Percentiles rank a stretch among this genome's conserved stretches.
These are phyloP conservation scores for Mormyrops boulengeri DNA, from an alignment of 2,797 vertebrate species.

Conservation along the genomic window DNA sequence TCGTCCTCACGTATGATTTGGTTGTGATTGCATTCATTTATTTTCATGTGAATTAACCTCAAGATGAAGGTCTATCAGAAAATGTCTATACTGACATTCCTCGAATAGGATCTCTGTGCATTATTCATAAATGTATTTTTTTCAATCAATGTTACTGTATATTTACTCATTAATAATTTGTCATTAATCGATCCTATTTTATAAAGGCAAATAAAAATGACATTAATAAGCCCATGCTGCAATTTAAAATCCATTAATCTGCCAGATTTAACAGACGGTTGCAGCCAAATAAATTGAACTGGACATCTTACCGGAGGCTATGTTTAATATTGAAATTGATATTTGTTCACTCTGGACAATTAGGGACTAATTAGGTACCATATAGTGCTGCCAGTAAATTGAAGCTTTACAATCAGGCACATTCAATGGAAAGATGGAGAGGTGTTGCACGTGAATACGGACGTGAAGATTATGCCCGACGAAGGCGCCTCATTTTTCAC, in stretches of 20 bases:
- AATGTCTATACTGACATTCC: neutral
- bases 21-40: neutral
- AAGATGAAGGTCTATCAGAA: neutral
- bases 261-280: neutral
- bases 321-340: conserved; percentile 2
- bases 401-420: neutral
- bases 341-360: neutral
- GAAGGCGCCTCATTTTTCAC: neutral
- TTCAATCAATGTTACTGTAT: neutral
- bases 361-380: neutral
- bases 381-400: neutral
- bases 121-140: neutral
- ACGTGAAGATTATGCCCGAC: neutral
- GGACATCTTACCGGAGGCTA: neutral
- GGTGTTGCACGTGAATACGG: neutral
- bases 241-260: neutral
- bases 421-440: neutral
- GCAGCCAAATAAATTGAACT: neutral
- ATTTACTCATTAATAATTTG: neutral
- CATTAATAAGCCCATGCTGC: neutral
- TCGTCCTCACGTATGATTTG: neutral
- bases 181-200: neutral
- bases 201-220: neutral
- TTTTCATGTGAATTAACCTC: neutral
- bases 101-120: neutral